Percentiles rank a stretch among this genome's conserved stretches.
These are phyloP conservation scores for Muscina levida DNA, from an alignment of 2,888 invertebrate species.

Conservation along the genomic window DNA sequence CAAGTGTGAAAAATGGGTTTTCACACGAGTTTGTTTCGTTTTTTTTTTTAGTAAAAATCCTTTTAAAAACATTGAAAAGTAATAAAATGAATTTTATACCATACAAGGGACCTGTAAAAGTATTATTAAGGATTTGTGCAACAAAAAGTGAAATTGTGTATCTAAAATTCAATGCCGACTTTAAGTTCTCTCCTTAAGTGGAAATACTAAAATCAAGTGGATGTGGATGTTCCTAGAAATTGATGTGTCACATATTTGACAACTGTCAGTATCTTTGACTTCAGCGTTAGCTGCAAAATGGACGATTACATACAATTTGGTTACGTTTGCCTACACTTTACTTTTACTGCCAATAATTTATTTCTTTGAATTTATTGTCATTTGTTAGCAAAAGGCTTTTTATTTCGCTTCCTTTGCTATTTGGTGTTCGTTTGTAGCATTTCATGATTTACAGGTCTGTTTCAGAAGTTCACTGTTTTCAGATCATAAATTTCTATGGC, in stretches of 20 bases:
- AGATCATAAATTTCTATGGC: conserved; percentile 47
- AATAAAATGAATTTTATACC: conserved; percentile 31
- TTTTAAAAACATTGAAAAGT: conserved; percentile 35
- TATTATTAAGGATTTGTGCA: conserved; percentile 6
- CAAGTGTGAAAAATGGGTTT: too few species aligned
- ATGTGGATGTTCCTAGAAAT: conserved; percentile 3
- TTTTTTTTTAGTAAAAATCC: neutral
- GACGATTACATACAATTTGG: neutral
- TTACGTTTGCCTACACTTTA: neutral
- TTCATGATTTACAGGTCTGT: conserved; percentile 46
- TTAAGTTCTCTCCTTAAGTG: too few species aligned
- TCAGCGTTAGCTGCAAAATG: conserved; percentile 10
- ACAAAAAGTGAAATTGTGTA: neutral
- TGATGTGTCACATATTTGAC: neutral
- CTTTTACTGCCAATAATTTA: conserved; percentile 39
- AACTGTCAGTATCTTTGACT: neutral
- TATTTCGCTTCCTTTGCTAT: too few species aligned
- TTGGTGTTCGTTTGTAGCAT: conserved; percentile 34
- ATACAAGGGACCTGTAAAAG: conserved; percentile 9
- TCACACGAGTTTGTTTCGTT: neutral
- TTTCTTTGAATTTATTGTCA: conserved; percentile 20
- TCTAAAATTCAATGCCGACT: too few species aligned
- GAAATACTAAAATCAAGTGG: conserved; percentile 20
- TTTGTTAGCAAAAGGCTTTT: conserved; percentile 21
- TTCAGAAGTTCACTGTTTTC: conserved; percentile 45